phyloP scores from a whole-genome alignment of 2,797 vertebrate genomes.

The Poecilia velifera region DNA sequence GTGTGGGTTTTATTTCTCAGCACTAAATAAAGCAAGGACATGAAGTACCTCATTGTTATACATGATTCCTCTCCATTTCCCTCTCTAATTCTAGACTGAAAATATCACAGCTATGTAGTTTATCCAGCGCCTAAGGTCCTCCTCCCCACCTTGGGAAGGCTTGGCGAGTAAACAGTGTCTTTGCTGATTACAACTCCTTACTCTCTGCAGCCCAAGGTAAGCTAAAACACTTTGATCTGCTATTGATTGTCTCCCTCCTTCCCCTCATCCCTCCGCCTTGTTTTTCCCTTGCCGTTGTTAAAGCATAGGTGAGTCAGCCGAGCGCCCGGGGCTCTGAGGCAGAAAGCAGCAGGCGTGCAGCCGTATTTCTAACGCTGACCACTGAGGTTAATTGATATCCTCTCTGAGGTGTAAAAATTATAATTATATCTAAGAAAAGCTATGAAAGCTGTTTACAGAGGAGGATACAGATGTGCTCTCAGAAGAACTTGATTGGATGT shows the following conservation, averaged over 20 bases:
- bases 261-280: constrained; percentile 53
- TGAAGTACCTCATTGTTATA: constrained; percentile 32
- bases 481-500: background rate
- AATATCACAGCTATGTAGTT: constrained; percentile 23
- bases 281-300: constrained; percentile 52
- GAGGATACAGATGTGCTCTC: constrained; percentile 24
- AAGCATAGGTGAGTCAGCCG: constrained; percentile 67
- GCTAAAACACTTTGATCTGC: constrained; percentile 80
- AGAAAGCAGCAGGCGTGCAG: constrained; percentile 47
- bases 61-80: constrained; percentile 41
- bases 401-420: constrained; percentile 62
- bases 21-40: background rate
- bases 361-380: constrained; percentile 61
- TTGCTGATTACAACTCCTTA: constrained; percentile 74
- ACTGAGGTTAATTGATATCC: constrained; percentile 75
- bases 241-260: constrained; percentile 80
- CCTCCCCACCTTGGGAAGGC: constrained; percentile 61
- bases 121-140: constrained; percentile 49
- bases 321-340: constrained; percentile 57
- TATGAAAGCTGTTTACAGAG: constrained; percentile 38
- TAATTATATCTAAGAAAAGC: constrained; percentile 59
- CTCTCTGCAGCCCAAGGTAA: constrained; percentile 73
- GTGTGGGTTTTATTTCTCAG: background rate
- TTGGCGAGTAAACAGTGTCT: constrained; percentile 78
- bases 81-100: constrained; percentile 50